Percentiles rank a stretch among this genome's conserved stretches.
These are phyloP conservation scores for Phoeniculus purpureus DNA, from an alignment of 2,797 vertebrate species.

Conservation along the genomic window DNA sequence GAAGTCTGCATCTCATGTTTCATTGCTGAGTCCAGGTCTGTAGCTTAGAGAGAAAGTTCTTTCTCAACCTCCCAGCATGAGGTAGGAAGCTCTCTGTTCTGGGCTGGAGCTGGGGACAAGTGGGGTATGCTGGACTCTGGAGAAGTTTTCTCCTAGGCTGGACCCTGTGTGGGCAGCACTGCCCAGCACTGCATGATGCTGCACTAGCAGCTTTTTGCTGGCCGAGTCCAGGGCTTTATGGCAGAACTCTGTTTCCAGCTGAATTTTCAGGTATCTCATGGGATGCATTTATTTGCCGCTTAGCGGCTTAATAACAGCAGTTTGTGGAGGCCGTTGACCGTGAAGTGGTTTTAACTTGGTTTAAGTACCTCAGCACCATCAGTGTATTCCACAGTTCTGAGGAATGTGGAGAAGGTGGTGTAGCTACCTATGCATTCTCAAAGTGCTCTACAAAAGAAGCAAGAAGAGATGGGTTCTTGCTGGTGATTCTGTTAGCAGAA, in stretches of 20 bases:
- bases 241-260: not conserved
- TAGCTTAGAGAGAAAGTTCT: not conserved
- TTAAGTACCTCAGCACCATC: not conserved
- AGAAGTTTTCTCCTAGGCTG: not conserved
- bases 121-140: not conserved
- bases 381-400: not conserved
- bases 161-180: not conserved
- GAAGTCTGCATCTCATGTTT: not conserved
- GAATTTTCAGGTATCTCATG: not conserved
- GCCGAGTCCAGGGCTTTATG: accelerated
- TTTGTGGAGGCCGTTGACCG: not conserved
- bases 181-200: not conserved
- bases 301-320: not conserved
- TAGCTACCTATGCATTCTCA: not conserved
- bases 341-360: not conserved
- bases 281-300: not conserved
- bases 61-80: not conserved
- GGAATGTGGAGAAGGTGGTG: not conserved
- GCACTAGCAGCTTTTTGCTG: not conserved
- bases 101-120: accelerated
- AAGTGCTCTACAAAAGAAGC: conserved; percentile 9
- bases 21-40: not conserved
- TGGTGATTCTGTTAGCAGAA: conserved; percentile 47
- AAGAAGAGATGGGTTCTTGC: conserved; percentile 14
- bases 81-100: not conserved